Evolutionary conservation across 2,797 vertebrate genomes (phyloP).

Genomic region (Myiothlypis coronata): DNA sequence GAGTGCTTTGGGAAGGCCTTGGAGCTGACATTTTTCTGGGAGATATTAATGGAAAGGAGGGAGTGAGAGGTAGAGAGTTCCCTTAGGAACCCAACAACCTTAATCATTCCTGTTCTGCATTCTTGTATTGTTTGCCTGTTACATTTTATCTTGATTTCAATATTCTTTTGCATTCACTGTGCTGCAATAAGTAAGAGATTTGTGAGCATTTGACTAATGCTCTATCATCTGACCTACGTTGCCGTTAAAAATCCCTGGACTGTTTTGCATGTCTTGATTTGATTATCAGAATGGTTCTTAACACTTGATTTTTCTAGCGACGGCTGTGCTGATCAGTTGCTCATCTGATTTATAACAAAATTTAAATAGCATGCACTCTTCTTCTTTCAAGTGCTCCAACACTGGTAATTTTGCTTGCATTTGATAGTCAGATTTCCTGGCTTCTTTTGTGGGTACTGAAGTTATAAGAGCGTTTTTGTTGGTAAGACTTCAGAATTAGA

Average conservation of each 20-base stretch:
- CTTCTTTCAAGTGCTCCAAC: not conserved
- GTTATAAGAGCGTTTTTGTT: not conserved
- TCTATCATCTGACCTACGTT: not conserved
- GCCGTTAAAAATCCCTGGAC: not conserved
- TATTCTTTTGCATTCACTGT: not conserved
- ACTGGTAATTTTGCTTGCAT: not conserved
- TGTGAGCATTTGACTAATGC: not conserved
- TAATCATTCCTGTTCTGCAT: not conserved
- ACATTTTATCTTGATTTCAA: constrained; percentile 5
- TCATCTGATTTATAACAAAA: not conserved
- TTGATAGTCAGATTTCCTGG: constrained; percentile 10
- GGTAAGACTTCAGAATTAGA: not conserved
- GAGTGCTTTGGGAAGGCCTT: constrained; percentile 1
- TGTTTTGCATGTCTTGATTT: not conserved
- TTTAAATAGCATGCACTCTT: not conserved
- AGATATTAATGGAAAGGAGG: constrained; percentile 27
- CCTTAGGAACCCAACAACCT: constrained; percentile 34
- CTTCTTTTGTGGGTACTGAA: not conserved
- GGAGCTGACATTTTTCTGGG: not conserved
- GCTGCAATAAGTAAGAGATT: not conserved
- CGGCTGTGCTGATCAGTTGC: not conserved
- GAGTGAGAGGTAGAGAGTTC: not conserved
- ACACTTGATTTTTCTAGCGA: not conserved
- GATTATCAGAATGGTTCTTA: not conserved
- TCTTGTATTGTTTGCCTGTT: not conserved